A percentile compares a stretch with the other conserved stretches of the same genome.
Evolutionary conservation across 2,113 vertebrate genomes (phyloP).

Genomic region (Paraplagusia blochii): DNA sequence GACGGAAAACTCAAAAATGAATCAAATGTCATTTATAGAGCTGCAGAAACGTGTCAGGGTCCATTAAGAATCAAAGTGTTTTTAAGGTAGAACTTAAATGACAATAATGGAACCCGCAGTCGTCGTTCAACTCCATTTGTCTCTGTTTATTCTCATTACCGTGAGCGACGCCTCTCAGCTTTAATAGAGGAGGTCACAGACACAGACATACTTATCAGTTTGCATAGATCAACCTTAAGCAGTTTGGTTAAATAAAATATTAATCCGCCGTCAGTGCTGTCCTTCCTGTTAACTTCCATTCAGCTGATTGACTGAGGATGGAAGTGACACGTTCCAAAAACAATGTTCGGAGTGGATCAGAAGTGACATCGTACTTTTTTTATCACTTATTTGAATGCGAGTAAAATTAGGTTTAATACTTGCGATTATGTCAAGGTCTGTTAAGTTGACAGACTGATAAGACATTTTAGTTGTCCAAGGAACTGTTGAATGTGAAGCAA

Average conservation of each 20-base stretch:
- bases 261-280: background rate
- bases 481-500: background rate
- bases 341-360: slow-evolving; percentile 8
- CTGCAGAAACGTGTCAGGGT: too few relatives aligned
- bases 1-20: too few relatives aligned
- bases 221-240: slow-evolving; percentile 3
- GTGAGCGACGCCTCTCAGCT: slow-evolving; percentile 1
- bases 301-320: background rate
- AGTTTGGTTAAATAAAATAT: background rate
- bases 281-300: background rate
- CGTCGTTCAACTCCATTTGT: background rate
- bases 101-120: slow-evolving; percentile 2
- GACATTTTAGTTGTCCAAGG: slow-evolving; percentile 3
- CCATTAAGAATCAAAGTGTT: too few relatives aligned
- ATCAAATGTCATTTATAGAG: too few relatives aligned
- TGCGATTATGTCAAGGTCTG: slow-evolving; percentile 18
- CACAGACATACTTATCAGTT: slow-evolving; percentile 13
- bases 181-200: slow-evolving; percentile 21
- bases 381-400: slow-evolving; percentile 28
- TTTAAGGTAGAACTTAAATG: slow-evolving; percentile 9
- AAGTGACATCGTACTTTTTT: slow-evolving; percentile 11
- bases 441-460: slow-evolving; percentile 11
- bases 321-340: background rate
- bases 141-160: slow-evolving; percentile 13
- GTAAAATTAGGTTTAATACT: slow-evolving; percentile 10